phyloP scores from a whole-genome alignment of 1,140 invertebrate genomes.

The Procambarus virginalis region DNA sequence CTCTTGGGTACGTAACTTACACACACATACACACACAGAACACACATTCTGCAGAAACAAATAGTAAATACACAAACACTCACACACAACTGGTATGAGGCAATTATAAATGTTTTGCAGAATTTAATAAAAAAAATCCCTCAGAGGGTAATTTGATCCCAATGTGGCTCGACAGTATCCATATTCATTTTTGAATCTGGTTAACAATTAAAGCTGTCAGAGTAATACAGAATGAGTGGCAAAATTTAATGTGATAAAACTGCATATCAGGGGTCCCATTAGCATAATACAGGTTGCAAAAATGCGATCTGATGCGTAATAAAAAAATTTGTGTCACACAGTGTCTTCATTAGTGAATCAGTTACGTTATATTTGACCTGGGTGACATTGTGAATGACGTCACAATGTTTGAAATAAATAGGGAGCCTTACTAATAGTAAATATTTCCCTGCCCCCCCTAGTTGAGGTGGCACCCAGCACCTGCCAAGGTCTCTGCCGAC shows the following conservation, averaged over 20 bases:
- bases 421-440: too few species aligned
- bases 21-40: not conserved
- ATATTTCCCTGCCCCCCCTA: too few species aligned
- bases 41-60: too few species aligned
- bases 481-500: too few species aligned
- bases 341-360: too few species aligned
- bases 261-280: not conserved
- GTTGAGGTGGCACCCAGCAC: too few species aligned
- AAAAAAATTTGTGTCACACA: not conserved
- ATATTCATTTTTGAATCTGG: conserved; percentile 5
- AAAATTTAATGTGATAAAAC: conserved; percentile 15
- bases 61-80: not conserved
- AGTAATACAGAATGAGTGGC: conserved; percentile 3
- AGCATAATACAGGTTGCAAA: not conserved
- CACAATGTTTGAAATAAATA: too few species aligned
- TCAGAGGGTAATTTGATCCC: conserved; percentile 8
- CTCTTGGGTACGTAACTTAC: too few species aligned
- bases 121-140: not conserved
- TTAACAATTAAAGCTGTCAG: conserved; percentile 18
- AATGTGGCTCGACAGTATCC: not conserved
- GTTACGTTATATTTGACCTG: too few species aligned
- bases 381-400: too few species aligned
- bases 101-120: not conserved
- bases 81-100: not conserved
- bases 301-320: not conserved